Conservation (phyloP, 2,888 invertebrate genomes). For the Acanthosepion esculentum region DNA sequence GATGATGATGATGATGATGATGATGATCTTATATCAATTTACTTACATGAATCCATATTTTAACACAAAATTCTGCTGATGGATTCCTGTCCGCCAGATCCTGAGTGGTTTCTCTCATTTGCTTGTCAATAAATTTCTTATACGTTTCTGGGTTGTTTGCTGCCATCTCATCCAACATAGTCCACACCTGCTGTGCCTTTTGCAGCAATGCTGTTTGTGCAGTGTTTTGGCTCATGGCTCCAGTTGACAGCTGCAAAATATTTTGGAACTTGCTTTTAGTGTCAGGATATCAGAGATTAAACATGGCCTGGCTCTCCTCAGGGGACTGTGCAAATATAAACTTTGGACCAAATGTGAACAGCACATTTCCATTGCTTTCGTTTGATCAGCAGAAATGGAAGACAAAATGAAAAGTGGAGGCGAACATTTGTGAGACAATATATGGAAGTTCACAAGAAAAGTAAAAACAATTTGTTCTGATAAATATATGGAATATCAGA, state of each 20-base stretch:
- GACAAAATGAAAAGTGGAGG: background rate
- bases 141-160: conserved; percentile 68
- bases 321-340: background rate
- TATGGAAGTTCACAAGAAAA: background rate
- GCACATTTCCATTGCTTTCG: background rate
- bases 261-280: background rate
- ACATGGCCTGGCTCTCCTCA: background rate
- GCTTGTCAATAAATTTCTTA: conserved; percentile 72
- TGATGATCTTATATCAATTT: background rate
- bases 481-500: background rate
- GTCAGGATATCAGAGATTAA: background rate
- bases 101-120: conserved; percentile 68
- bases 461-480: background rate
- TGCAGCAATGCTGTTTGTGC: conserved; percentile 58
- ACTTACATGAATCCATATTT: conserved; percentile 63
- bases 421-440: background rate
- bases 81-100: conserved; percentile 61
- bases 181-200: conserved; percentile 72
- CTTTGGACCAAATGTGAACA: background rate
- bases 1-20: no score
- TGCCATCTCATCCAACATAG: conserved; percentile 74
- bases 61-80: conserved; percentile 72
- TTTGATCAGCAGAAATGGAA: background rate
- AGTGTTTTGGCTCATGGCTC: no score
- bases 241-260: background rate